Evolutionary conservation across 1,140 invertebrate species (phyloP).

Genomic region (Aphaenogaster floridana): DNA sequence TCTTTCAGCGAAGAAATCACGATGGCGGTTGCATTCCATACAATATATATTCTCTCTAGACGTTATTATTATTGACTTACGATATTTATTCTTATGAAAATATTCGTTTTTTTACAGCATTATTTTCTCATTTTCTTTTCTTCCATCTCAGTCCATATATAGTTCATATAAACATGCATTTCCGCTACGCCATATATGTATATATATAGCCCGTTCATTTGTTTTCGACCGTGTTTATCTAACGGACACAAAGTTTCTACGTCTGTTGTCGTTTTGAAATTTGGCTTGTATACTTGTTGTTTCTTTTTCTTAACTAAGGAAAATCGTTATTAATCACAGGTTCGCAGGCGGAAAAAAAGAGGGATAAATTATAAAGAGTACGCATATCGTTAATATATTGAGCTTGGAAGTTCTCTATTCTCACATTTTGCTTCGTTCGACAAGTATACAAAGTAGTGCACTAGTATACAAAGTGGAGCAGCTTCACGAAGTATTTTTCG

Average conservation of each 20-base stretch:
- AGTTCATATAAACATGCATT: slow-evolving; percentile 71
- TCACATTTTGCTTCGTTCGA: not conserved
- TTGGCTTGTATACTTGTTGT: slow-evolving; percentile 50
- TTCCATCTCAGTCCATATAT: slow-evolving; percentile 75
- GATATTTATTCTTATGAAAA: slow-evolving; percentile 86
- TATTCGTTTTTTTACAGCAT: slow-evolving; percentile 83
- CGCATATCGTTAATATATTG: slow-evolving; percentile 4
- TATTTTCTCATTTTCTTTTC: slow-evolving; percentile 71
- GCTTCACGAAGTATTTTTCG: not conserved
- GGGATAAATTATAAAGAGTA: slow-evolving; percentile 38
- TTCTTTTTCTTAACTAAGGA: slow-evolving; percentile 28
- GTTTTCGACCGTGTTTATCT: slow-evolving; percentile 52
- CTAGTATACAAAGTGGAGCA: not conserved
- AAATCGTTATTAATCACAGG: slow-evolving; percentile 47
- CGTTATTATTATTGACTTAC: slow-evolving; percentile 84
- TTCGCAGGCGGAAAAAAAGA: slow-evolving; percentile 35
- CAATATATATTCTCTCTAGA: slow-evolving; percentile 65
- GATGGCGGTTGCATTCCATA: slow-evolving; percentile 49
- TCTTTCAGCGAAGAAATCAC: slow-evolving; percentile 56
- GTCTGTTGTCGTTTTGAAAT: slow-evolving; percentile 50
- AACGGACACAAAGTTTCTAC: slow-evolving; percentile 53
- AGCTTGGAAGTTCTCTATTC: slow-evolving; percentile 61
- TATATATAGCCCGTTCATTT: slow-evolving; percentile 50
- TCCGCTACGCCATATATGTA: slow-evolving; percentile 30
- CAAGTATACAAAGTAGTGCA: not conserved